Evolutionary conservation across 2,888 invertebrate species (phyloP), one percentile per base, ranked within the genome.

Genomic region (Linnaemya tessellans): DNA sequence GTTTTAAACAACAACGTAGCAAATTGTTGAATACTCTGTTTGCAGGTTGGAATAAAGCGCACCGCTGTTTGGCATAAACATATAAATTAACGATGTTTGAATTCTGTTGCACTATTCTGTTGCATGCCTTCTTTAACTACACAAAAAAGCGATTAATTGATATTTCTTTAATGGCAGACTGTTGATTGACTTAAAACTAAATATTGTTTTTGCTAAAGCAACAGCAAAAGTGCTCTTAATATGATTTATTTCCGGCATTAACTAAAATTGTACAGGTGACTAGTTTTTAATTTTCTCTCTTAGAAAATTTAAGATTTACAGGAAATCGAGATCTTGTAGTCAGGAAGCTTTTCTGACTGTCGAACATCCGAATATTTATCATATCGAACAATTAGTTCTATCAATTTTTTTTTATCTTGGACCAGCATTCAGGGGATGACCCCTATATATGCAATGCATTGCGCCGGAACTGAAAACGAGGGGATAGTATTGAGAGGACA

Each of bases 61-160:
- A 54, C 20, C 3, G 38, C 20, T 9, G n/a, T 43, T 15, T 62
- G 41, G 22, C 15, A 18, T 38, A 56, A 54, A 62, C 64, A 43
- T 20, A 56, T 70, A 64, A 75, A 54, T 54, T 70, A 70, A 75
- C 54, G 62, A 68, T 68, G 67, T 74, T 81, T 30, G n/a, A 62
- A 73, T 18, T n/a, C 51, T 13, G 51, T 20, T 41, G n/a, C 3
- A 4, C 4, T 58, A 13, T 7, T 18, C 25, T 43, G 64, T 64
- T 22, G 41, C 13, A 64, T 60, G n/a, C 13, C 9, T 35, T 8
- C 18, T 38, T 38, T 18, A 1, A 5, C 35, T 35, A 10, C 3
- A 25, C n/a, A 58, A 58, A 30, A 58, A 4, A 54, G 5, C 30
- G 38, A 10, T 56, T 54, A 13, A 13, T 43, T 11, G 1, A 13